A percentile compares a stretch with the other conserved stretches of the same genome.
phyloP scores from a whole-genome alignment of 2,113 vertebrate species.

The Crotalus helleri region DNA sequence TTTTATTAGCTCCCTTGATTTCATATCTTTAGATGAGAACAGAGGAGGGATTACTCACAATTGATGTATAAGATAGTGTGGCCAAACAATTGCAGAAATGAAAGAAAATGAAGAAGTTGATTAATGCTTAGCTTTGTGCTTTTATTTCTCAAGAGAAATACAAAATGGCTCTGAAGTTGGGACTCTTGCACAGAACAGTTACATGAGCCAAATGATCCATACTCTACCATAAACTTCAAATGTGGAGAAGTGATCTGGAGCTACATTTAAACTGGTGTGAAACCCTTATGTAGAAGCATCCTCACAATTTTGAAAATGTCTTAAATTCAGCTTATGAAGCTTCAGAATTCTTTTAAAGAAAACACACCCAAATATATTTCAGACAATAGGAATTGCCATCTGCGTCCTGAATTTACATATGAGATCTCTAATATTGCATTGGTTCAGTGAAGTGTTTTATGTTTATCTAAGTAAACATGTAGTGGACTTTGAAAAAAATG shows the following conservation, averaged over 20 bases:
- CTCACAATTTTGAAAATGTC: neutral
- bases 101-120: neutral
- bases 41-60: neutral
- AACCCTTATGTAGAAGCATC: neutral
- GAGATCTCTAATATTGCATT: neutral
- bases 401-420: neutral
- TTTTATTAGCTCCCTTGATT: neutral
- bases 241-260: neutral
- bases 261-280: neutral
- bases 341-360: neutral
- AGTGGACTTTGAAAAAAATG: neutral
- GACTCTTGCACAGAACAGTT: neutral
- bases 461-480: neutral
- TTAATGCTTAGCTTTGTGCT: neutral
- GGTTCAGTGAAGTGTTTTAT: neutral
- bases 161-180: neutral
- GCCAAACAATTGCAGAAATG: neutral
- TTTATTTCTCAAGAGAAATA: neutral
- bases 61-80: neutral
- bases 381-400: neutral
- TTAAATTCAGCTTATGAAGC: neutral
- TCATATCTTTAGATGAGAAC: neutral
- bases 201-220: neutral
- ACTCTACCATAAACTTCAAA: neutral
- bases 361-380: neutral